Conservation (phyloP, 1,140 invertebrate genomes). For the Dreissena rostriformis region DNA sequence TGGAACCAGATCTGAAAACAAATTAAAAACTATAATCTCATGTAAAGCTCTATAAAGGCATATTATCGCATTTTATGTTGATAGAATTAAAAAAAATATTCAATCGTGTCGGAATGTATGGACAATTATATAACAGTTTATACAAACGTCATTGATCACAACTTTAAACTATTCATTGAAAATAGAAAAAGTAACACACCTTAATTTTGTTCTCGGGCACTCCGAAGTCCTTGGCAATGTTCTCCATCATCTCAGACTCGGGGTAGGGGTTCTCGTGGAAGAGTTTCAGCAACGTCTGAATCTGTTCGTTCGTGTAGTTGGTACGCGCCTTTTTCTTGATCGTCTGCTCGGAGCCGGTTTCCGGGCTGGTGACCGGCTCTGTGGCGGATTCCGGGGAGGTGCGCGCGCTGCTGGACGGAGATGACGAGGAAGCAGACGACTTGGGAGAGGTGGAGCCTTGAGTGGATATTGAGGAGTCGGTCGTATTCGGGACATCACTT, state of each 20-base stretch:
- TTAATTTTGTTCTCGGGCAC: slow-evolving; percentile 69
- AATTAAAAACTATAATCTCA: neutral
- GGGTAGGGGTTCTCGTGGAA: slow-evolving; percentile 72
- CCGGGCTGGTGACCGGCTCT: slow-evolving; percentile 16
- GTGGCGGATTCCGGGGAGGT: slow-evolving; percentile 16
- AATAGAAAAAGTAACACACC: slow-evolving; percentile 47
- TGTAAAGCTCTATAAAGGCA: too few species aligned
- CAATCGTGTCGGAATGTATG: neutral
- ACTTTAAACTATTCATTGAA: neutral
- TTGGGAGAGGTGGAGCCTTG: slow-evolving; percentile 49
- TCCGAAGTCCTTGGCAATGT: slow-evolving; percentile 61
- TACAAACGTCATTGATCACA: neutral
- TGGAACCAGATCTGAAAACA: slow-evolving; percentile 63
- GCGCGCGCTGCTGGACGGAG: slow-evolving; percentile 50
- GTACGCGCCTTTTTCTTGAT: slow-evolving; percentile 66
- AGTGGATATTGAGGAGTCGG: slow-evolving; percentile 62
- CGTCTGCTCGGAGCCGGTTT: slow-evolving; percentile 1
- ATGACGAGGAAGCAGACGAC: slow-evolving; percentile 47
- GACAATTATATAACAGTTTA: neutral
- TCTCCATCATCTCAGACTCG: slow-evolving; percentile 68
- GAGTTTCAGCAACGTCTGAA: slow-evolving; percentile 64
- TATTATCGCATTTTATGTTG: neutral
- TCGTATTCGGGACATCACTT: slow-evolving; percentile 30
- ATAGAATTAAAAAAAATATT: neutral
- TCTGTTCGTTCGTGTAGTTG: slow-evolving; percentile 67